Evolutionary conservation across 2,113 vertebrate species (phyloP).

Genomic region (Hydropotes inermis): DNA sequence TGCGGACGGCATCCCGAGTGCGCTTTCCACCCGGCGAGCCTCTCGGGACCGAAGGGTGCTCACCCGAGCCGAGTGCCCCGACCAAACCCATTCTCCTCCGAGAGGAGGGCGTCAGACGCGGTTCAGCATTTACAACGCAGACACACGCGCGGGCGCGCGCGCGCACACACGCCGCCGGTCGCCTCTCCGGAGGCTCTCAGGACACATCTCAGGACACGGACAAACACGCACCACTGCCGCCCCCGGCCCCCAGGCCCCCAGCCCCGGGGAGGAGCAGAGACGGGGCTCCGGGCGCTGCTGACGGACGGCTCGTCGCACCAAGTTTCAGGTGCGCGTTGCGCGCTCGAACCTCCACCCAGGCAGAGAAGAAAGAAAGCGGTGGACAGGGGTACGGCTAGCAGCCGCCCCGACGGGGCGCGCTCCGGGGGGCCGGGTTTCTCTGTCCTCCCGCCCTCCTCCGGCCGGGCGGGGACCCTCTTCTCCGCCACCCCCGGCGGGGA

Average conservation of each 20-base stretch:
- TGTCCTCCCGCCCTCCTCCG: background rate
- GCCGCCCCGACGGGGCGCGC: background rate
- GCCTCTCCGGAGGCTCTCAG: background rate
- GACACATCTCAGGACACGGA: background rate
- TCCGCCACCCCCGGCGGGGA: background rate
- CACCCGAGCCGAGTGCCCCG: background rate
- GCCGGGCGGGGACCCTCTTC: background rate
- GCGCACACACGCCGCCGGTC: background rate
- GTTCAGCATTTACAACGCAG: background rate
- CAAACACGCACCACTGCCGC: background rate
- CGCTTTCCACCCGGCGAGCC: background rate
- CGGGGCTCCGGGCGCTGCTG: background rate
- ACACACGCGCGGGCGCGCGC: background rate
- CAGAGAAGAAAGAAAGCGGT: conserved; percentile 9
- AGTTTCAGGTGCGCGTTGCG: background rate
- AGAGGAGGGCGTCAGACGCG: background rate
- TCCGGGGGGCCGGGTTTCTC: background rate
- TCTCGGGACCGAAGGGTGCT: background rate
- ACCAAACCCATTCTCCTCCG: background rate
- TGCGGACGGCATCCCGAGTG: background rate
- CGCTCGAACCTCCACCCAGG: background rate
- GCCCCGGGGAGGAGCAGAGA: background rate
- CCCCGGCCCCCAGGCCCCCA: background rate
- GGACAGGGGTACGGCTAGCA: background rate
- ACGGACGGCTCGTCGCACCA: background rate